Conservation (phyloP, 1,140 invertebrate species). For the Procambarus virginalis region DNA sequence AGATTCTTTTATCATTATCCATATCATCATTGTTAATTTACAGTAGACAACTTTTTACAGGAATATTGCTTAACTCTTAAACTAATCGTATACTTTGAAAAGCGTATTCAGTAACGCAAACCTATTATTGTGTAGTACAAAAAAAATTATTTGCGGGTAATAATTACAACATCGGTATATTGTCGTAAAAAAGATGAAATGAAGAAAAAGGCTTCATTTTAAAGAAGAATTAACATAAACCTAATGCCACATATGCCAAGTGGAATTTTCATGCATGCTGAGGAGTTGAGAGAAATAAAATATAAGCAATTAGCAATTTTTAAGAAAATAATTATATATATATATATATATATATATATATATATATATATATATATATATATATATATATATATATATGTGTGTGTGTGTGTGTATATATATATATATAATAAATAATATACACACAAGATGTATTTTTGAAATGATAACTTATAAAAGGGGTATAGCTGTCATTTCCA, state of each 20-base stretch:
- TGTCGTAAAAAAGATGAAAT: neutral
- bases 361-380: too few species aligned
- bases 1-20: conserved; percentile 65
- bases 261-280: too few species aligned
- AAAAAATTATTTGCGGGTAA: conserved; percentile 24
- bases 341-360: neutral
- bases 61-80: conserved; percentile 68
- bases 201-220: too few species aligned
- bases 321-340: neutral
- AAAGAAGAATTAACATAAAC: neutral
- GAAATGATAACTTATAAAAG: neutral
- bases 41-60: conserved; percentile 67
- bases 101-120: conserved; percentile 56
- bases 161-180: conserved; percentile 9
- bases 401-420: neutral
- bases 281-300: too few species aligned
- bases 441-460: too few species aligned
- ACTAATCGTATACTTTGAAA: conserved; percentile 67
- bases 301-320: too few species aligned
- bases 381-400: too few species aligned
- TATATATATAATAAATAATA: too few species aligned
- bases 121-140: conserved; percentile 21
- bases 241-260: neutral
- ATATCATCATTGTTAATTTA: conserved; percentile 66
- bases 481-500: conserved; percentile 23